Conservation (phyloP, 2,797 vertebrate species). For the Syngnathus acus region DNA sequence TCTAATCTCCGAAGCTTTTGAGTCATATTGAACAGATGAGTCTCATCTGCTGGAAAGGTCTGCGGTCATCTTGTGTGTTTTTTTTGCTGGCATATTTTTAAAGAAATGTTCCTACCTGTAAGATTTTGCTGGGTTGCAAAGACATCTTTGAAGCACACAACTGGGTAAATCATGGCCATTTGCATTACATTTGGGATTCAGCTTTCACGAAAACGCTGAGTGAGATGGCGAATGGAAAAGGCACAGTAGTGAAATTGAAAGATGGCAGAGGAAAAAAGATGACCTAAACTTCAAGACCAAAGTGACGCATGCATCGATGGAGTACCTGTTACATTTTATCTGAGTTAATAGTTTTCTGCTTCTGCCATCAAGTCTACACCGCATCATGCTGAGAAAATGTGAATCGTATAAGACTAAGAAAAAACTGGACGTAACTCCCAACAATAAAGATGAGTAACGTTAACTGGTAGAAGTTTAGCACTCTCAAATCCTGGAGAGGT, state of each 20-base stretch:
- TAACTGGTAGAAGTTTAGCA: too few relatives aligned
- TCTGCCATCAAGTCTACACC: too few relatives aligned
- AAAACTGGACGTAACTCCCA: too few relatives aligned
- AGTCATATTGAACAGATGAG: constrained; percentile 48
- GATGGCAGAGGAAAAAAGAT: background rate
- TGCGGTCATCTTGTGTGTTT: constrained; percentile 22
- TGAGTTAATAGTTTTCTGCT: too few relatives aligned
- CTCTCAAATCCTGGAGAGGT: background rate
- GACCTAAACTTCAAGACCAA: constrained; percentile 37
- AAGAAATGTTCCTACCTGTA: background rate
- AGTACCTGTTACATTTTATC: background rate
- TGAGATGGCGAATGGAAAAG: background rate
- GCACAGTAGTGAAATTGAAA: background rate
- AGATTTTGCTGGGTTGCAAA: constrained; percentile 9
- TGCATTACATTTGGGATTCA: constrained; percentile 3
- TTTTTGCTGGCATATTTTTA: background rate
- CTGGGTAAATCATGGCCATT: background rate
- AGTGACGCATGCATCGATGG: constrained; percentile 11
- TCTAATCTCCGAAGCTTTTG: constrained; percentile 28
- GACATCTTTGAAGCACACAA: constrained; percentile 1
- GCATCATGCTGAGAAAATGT: too few relatives aligned
- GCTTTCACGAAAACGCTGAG: background rate
- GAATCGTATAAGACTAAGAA: too few relatives aligned
- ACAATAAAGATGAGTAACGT: too few relatives aligned
- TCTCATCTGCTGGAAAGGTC: constrained; percentile 37